Conservation (phyloP, 37 sponge, comb jelly and placozoan genomes). For the Crambe crambe region DNA sequence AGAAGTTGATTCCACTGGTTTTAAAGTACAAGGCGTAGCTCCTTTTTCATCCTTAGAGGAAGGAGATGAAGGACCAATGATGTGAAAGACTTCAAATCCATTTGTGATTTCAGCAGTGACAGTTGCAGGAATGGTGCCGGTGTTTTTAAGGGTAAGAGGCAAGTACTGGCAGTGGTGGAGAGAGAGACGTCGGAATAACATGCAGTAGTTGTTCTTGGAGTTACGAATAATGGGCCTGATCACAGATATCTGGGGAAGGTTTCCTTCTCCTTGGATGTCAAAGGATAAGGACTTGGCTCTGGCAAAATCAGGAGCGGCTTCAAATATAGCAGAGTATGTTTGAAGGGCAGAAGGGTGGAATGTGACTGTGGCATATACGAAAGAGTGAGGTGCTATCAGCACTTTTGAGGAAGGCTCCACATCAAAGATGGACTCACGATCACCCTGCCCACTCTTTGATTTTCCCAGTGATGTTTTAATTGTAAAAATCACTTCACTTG, state of each 20-base stretch:
- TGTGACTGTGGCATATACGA: constrained; percentile 84
- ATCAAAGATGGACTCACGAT: constrained; percentile 77
- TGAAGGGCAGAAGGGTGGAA: constrained; percentile 93
- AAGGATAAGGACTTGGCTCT: constrained; percentile 65
- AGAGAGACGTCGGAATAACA: constrained; percentile 83
- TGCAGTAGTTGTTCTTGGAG: constrained; percentile 62
- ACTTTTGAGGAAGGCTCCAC: constrained; percentile 77
- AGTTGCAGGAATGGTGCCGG: constrained; percentile 80
- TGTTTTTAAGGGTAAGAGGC: constrained; percentile 77
- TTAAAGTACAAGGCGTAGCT: too few relatives aligned
- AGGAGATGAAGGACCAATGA: constrained; percentile 14
- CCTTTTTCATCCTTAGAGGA: constrained; percentile 6
- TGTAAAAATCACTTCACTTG: constrained; percentile 78
- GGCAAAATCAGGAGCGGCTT: constrained; percentile 64
- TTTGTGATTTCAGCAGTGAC: constrained; percentile 36
- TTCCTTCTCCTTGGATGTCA: constrained; percentile 97
- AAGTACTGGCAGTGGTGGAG: constrained; percentile 66
- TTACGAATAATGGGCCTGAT: constrained; percentile 67
- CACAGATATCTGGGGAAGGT: constrained; percentile 86
- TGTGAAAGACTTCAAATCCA: constrained; percentile 53
- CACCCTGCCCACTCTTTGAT: constrained; percentile 36
- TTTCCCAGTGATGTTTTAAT: constrained; percentile 25
- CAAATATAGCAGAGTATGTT: constrained; percentile 73
- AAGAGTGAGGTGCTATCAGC: constrained; percentile 80
- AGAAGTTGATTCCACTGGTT: constrained; percentile 15